Base-by-base conservation (phyloP, 2,888 invertebrate species). In the Ophion obscuratus region DNA sequence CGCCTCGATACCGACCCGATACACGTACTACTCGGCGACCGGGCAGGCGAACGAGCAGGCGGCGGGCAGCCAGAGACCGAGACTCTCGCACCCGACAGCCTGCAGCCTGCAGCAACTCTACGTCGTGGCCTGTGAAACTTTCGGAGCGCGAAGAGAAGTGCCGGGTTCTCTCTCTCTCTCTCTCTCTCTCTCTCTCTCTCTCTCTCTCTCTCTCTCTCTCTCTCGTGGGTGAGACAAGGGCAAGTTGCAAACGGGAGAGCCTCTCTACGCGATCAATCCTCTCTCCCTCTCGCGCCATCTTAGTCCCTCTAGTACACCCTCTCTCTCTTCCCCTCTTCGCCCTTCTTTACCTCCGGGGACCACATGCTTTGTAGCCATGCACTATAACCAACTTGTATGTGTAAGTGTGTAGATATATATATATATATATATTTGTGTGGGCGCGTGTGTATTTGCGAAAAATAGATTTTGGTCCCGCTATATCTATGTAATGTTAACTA, bases 1-100 rank as follows among this genome's bases (percentile, higher is more conserved):
- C 90, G 89, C 85, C 89, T 88, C 89, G 89, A 91, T 90, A 89
- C 90, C 91, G 89, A 87, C 83, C 84, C 87, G 88, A 88, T 89
- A 86, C 88, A 87, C 87, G 89, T 87, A 88, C 85, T 82, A 61
- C 80, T 79, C 87, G 83, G 71, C 71, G 84, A 85, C 78, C 81
- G 75, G 85, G 85, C 83, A 80, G 84, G 84, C 87, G 76, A 81
- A 75, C 81, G 53, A 76, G 75, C 83, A 77, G 68, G 78, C 81
- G 68, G 85, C 81, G 44, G 66, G 81, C 81, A 82, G 74, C 81
- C 84, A 80, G 76, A 82, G 80, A 71, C 83, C 76, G 83, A 80
- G 80, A 59, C 74, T 73, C 76, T 81, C 75, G 75, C 81, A 68
- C 68, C 80, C 82, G 83, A 80, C 83, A 86, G 85, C 79, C 82